A percentile compares a stretch with the other conserved stretches of the same genome.
phyloP scores from a whole-genome alignment of 2,797 vertebrate species.

The Lacerta bilineata region DNA sequence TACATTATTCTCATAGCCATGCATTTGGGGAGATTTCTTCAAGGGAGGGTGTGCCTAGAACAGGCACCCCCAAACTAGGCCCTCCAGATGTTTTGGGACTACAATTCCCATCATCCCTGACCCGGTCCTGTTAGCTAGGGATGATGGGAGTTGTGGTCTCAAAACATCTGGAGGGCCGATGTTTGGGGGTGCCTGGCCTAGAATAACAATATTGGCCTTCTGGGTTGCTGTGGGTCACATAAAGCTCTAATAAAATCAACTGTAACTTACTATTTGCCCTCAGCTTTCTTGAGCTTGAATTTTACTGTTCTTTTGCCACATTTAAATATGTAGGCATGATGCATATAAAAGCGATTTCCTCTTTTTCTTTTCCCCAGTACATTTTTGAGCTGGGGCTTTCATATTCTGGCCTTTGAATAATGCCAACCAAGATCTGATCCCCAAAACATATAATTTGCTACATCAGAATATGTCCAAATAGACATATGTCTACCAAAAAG shows the following conservation, averaged over 20 bases:
- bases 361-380: not conserved
- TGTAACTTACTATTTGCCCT: not conserved
- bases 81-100: no score
- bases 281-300: not conserved
- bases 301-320: not conserved
- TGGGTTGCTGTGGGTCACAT: not conserved
- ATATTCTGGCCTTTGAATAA: not conserved
- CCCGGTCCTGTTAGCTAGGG: no score
- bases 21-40: slow-evolving; percentile 5
- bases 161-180: no score
- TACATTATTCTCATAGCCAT: not conserved
- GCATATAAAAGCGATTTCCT: not conserved
- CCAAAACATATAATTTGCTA: not conserved
- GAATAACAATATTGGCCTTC: not conserved
- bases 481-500: not conserved
- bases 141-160: no score
- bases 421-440: not conserved
- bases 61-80: no score
- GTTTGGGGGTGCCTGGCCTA: no score
- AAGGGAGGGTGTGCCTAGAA: not conserved
- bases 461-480: not conserved
- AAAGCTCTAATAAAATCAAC: not conserved
- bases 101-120: no score
- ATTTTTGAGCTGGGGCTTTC: not conserved
- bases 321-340: not conserved